Percentiles rank a stretch among this genome's conserved stretches.
These are phyloP conservation scores for Myiagra hebetior DNA, from an alignment of 2,113 vertebrate species.

Conservation along the genomic window DNA sequence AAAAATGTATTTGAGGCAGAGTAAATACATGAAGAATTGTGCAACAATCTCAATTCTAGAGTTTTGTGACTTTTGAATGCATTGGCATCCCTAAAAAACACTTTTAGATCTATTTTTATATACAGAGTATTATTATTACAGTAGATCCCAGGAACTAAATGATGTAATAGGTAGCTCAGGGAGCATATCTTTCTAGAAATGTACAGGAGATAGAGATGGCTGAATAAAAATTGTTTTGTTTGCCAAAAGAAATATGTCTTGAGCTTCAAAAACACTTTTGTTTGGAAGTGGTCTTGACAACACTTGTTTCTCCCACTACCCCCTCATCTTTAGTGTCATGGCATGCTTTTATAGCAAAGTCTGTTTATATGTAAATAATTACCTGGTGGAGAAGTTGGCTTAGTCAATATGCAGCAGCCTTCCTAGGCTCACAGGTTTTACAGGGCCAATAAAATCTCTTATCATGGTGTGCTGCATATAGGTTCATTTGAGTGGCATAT, in stretches of 20 bases:
- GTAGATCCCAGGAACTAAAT: neutral
- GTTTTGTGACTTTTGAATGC: neutral
- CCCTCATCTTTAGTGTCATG: neutral
- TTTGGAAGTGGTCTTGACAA: neutral
- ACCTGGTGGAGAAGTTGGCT: neutral
- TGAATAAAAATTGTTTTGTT: neutral
- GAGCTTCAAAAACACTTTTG: neutral
- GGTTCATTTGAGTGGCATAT: neutral
- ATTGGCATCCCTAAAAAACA: neutral
- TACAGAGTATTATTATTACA: neutral
- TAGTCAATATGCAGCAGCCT: neutral
- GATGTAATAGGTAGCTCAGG: neutral
- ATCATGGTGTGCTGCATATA: neutral
- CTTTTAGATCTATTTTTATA: neutral
- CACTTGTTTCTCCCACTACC: neutral
- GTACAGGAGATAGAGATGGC: neutral
- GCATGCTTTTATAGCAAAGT: neutral
- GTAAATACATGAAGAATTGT: neutral
- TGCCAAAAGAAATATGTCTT: neutral
- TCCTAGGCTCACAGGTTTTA: neutral
- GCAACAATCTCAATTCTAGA: neutral
- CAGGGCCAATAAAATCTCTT: neutral
- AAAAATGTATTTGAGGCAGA: neutral
- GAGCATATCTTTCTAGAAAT: neutral
- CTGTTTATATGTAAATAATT: constrained; percentile 16